Percentiles rank a stretch among this genome's conserved stretches.
Conservation (phyloP, 2,888 invertebrate species). For the Idaea biselata region DNA sequence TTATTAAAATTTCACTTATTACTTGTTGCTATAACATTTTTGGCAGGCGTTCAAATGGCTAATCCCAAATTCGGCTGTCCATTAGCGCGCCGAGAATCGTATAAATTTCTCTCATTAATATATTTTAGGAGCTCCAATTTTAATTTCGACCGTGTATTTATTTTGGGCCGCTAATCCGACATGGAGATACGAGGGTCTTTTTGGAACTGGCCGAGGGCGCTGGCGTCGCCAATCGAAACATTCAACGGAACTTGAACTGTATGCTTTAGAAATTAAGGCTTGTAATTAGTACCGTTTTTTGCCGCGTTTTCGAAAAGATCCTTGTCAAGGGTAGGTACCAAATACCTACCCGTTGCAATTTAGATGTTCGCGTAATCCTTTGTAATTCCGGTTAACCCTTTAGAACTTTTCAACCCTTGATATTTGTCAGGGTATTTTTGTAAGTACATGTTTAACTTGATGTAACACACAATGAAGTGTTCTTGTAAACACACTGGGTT, state of each 20-base stretch:
- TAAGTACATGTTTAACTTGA: not conserved
- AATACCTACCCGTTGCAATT: not conserved
- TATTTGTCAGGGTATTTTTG: not conserved
- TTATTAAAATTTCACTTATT: not conserved
- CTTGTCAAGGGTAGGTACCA: not conserved
- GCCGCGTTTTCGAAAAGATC: not conserved
- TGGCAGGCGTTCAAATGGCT: slow-evolving; percentile 22
- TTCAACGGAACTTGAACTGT: not conserved
- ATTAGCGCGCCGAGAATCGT: slow-evolving; percentile 9
- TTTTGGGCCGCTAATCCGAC: slow-evolving; percentile 45
- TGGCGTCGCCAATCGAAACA: not conserved
- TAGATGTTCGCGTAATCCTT: not conserved
- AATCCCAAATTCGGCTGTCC: slow-evolving; percentile 10
- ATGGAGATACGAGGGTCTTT: slow-evolving; percentile 26
- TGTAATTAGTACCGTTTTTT: not conserved
- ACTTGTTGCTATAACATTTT: slow-evolving; percentile 23
- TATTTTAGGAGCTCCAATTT: slow-evolving; percentile 4
- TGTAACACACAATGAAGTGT: not conserved
- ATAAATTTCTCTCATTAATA: slow-evolving; percentile 4
- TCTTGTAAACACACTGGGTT: not conserved
- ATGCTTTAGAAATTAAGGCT: not conserved
- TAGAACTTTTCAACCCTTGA: not conserved
- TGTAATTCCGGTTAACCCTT: not conserved
- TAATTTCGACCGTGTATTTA: slow-evolving; percentile 30
- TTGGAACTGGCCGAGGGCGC: not conserved